Percentiles rank a stretch among this genome's conserved stretches.
These are phyloP conservation scores for Carterocephalus palaemon DNA, from an alignment of 2,888 invertebrate genomes.

Conservation along the genomic window DNA sequence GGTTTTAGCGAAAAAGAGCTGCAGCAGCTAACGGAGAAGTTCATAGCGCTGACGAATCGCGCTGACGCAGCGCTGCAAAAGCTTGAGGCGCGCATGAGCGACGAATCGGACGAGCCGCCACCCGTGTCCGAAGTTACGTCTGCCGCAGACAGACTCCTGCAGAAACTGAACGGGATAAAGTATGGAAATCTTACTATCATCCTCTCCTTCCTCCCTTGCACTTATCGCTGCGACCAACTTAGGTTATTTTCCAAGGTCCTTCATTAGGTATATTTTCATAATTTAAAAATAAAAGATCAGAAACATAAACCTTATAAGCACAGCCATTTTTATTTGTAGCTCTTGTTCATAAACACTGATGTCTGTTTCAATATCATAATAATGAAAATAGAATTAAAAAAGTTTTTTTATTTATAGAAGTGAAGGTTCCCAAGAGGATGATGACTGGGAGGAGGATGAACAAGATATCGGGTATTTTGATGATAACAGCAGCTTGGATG, in stretches of 20 bases:
- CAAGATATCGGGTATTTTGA: slow-evolving; percentile 51
- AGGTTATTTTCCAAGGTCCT: too few species aligned
- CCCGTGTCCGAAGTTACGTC: slow-evolving; percentile 56
- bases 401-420: slow-evolving; percentile 38
- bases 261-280: too few species aligned
- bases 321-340: slow-evolving; percentile 1
- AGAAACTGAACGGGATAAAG: slow-evolving; percentile 59
- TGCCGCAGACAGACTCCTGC: slow-evolving; percentile 55
- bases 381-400: too few species aligned
- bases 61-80: slow-evolving; percentile 67
- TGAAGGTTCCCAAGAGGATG: slow-evolving; percentile 55
- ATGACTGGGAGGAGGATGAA: slow-evolving; percentile 55
- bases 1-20: slow-evolving; percentile 62
- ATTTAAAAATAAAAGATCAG: too few species aligned
- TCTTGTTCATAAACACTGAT: too few species aligned
- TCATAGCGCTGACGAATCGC: slow-evolving; percentile 65
- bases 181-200: slow-evolving; percentile 34
- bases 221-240: not conserved
- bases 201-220: not conserved
- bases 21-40: slow-evolving; percentile 67
- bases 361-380: too few species aligned
- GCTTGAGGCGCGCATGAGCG: slow-evolving; percentile 55
- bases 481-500: slow-evolving; percentile 47
- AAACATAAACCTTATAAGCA: not conserved
- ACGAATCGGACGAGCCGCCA: slow-evolving; percentile 46